A percentile compares a stretch with the other conserved stretches of the same genome.
Evolutionary conservation across 2,888 invertebrate genomes (phyloP).

Genomic region (Caradrina clavipalpis): DNA sequence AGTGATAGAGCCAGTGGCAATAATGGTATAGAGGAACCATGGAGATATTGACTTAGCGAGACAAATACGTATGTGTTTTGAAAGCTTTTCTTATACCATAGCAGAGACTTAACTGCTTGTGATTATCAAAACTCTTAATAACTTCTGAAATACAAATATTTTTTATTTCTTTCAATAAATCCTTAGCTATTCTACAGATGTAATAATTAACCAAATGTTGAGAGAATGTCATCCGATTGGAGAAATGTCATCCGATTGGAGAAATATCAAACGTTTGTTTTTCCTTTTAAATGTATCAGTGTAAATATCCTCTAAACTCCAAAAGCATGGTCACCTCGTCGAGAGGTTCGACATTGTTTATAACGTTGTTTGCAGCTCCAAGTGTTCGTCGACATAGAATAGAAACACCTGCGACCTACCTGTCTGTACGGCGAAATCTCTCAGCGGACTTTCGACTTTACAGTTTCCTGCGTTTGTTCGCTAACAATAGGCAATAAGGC

Average conservation of each 20-base stretch:
- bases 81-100: neutral
- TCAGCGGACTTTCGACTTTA: constrained; percentile 87
- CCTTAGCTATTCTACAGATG: no score
- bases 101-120: no score
- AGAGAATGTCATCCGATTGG: neutral
- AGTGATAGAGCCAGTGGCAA: no score
- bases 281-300: neutral
- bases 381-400: constrained; percentile 68
- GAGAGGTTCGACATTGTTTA: constrained; percentile 75
- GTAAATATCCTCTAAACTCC: neutral
- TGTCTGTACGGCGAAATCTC: constrained; percentile 85
- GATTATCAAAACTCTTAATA: no score
- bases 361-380: constrained; percentile 77
- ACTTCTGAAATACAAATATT: neutral
- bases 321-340: constrained; percentile 19
- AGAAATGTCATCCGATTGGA: neutral
- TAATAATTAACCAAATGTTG: neutral
- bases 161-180: neutral
- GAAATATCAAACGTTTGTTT: no score
- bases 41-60: no score
- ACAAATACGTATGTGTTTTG: no score
- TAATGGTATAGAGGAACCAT: no score
- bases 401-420: constrained; percentile 89
- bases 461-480: constrained; percentile 90
- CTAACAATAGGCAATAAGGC: constrained; percentile 88